Evolutionary conservation across 2,888 invertebrate species (phyloP).

Genomic region (Allacma fusca): DNA sequence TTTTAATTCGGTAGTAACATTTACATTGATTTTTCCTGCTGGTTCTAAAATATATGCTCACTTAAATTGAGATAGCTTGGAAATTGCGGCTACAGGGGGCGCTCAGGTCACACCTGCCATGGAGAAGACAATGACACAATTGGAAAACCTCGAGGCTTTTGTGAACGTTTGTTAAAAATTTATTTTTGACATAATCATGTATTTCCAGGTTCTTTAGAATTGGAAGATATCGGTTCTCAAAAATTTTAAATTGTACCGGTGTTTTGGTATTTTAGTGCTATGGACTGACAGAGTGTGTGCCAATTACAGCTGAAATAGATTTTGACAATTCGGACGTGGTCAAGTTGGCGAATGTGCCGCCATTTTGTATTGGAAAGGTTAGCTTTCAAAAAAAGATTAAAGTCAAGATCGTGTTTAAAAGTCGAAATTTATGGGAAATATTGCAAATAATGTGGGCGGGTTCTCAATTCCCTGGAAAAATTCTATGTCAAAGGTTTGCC

Average conservation of each 20-base stretch:
- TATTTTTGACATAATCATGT: too few relatives aligned
- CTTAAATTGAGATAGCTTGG: too few relatives aligned
- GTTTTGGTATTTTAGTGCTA: slow-evolving; percentile 47
- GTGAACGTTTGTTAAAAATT: slow-evolving; percentile 43
- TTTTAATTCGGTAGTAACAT: too few relatives aligned
- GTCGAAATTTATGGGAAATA: too few relatives aligned
- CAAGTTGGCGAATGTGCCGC: slow-evolving; percentile 39
- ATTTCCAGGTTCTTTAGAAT: too few relatives aligned
- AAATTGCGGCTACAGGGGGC: slow-evolving; percentile 48
- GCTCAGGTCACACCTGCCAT: slow-evolving; percentile 54
- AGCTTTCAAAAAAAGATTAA: neutral
- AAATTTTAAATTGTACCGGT: neutral
- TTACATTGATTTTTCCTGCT: too few relatives aligned
- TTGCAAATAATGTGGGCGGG: too few relatives aligned
- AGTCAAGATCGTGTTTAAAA: too few relatives aligned
- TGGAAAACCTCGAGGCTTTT: slow-evolving; percentile 51
- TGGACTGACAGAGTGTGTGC: slow-evolving; percentile 52
- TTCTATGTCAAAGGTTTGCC: too few relatives aligned
- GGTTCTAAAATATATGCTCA: too few relatives aligned
- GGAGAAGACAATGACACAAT: slow-evolving; percentile 47
- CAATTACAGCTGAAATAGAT: slow-evolving; percentile 5
- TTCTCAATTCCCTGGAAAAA: neutral
- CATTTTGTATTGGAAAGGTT: slow-evolving; percentile 53
- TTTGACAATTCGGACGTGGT: slow-evolving; percentile 21
- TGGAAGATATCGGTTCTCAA: too few relatives aligned